These are phyloP conservation scores for Melanocharis versteri DNA, from an alignment of 2,113 vertebrate species.

Conservation along the genomic window DNA sequence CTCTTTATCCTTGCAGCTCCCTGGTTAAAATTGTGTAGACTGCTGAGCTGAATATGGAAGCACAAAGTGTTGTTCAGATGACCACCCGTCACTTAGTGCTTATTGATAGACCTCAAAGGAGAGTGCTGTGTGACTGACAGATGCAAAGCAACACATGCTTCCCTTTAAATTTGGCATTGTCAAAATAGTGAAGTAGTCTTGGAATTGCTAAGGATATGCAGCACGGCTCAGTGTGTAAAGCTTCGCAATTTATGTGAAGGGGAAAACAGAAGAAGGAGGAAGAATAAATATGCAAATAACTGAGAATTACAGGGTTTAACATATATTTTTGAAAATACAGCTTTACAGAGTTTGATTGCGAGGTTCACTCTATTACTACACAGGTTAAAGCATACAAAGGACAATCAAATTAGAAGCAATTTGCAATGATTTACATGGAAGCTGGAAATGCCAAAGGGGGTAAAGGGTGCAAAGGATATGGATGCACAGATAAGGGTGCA, in stretches of 20 bases:
- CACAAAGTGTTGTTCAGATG: neutral
- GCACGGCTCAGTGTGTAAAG: neutral
- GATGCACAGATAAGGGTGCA: neutral
- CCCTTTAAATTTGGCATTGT: neutral
- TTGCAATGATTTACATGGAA: neutral
- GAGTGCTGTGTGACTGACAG: neutral
- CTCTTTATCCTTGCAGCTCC: neutral
- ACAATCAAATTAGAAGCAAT: neutral
- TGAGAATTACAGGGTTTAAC: neutral
- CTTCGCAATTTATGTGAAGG: neutral
- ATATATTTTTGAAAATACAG: neutral
- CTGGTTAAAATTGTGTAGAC: neutral
- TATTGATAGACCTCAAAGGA: neutral
- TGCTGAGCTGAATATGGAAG: slow-evolving; percentile 4
- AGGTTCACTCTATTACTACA: neutral
- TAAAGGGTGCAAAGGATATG: neutral
- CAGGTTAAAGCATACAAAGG: neutral
- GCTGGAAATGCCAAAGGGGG: neutral
- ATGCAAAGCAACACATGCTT: neutral
- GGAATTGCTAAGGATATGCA: neutral
- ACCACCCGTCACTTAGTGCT: neutral
- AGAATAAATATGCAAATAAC: neutral
- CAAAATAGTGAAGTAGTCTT: neutral
- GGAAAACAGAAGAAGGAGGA: neutral
- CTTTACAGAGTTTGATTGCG: neutral